These are phyloP conservation scores for Garrulus glandarius DNA, from an alignment of 2,797 vertebrate genomes.

Conservation along the genomic window DNA sequence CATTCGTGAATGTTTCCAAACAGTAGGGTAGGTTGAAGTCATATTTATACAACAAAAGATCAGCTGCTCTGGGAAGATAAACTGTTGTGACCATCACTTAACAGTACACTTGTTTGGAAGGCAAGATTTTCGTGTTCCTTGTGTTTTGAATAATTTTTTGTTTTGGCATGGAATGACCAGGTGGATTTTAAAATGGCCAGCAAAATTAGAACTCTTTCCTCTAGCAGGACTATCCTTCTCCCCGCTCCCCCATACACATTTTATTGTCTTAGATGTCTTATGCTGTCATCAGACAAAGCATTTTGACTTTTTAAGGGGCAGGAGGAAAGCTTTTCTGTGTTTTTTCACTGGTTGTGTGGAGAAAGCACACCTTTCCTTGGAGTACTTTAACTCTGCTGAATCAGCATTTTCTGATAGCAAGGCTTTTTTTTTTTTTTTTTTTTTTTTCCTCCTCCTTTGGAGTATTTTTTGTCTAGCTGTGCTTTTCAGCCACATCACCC, in stretches of 20 bases:
- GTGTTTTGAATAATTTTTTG: background rate
- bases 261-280: background rate
- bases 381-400: background rate
- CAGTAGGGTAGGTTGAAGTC: background rate
- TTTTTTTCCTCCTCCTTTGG: background rate
- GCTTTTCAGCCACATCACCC: background rate
- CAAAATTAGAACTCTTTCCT: background rate
- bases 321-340: background rate
- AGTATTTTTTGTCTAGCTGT: background rate
- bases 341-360: background rate
- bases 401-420: background rate
- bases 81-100: background rate
- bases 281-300: background rate
- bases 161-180: background rate
- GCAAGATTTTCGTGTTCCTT: background rate
- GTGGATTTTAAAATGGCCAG: background rate
- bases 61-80: background rate
- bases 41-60: background rate
- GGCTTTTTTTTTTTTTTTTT: background rate
- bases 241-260: fast-evolving
- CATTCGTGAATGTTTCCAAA: background rate
- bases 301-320: background rate
- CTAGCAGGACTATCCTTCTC: fast-evolving
- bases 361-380: background rate
- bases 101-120: background rate